phyloP scores from a whole-genome alignment of 1,140 invertebrate species.

The Cotesia vestalis region DNA sequence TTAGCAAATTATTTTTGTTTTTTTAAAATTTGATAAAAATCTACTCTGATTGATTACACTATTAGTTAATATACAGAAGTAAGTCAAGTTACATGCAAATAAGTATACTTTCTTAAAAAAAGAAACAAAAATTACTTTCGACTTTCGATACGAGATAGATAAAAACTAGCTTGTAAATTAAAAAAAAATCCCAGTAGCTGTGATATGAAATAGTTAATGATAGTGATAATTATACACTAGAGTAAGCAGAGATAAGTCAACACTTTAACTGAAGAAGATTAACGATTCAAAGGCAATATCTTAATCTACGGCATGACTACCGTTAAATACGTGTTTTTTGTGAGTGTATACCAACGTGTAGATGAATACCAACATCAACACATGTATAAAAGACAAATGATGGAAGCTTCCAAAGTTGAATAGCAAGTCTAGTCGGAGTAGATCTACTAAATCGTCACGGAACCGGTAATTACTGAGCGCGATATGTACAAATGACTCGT shows the following conservation, averaged over 20 bases:
- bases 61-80: too few relatives aligned
- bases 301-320: slow-evolving; percentile 6
- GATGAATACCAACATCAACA: neutral
- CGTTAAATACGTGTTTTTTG: neutral
- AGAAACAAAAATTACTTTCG: too few relatives aligned
- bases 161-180: slow-evolving; percentile 5
- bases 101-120: too few relatives aligned
- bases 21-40: slow-evolving; percentile 12
- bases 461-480: slow-evolving; percentile 45
- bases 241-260: slow-evolving; percentile 27
- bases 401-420: slow-evolving; percentile 42
- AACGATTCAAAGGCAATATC: slow-evolving; percentile 24
- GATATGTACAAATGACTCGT: slow-evolving; percentile 46
- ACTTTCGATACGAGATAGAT: neutral
- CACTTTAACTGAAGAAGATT: slow-evolving; percentile 16
- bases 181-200: neutral
- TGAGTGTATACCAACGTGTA: neutral
- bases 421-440: slow-evolving; percentile 33
- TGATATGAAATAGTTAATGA: slow-evolving; percentile 7
- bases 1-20: slow-evolving; percentile 61
- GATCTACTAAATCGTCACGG: slow-evolving; percentile 34
- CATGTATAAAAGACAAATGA: slow-evolving; percentile 43
- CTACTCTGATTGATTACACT: neutral
- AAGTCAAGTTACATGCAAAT: too few relatives aligned
- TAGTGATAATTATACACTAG: slow-evolving; percentile 17